Base-by-base conservation (phyloP, 1,140 invertebrate species). In the Megalopta genalis region DNA sequence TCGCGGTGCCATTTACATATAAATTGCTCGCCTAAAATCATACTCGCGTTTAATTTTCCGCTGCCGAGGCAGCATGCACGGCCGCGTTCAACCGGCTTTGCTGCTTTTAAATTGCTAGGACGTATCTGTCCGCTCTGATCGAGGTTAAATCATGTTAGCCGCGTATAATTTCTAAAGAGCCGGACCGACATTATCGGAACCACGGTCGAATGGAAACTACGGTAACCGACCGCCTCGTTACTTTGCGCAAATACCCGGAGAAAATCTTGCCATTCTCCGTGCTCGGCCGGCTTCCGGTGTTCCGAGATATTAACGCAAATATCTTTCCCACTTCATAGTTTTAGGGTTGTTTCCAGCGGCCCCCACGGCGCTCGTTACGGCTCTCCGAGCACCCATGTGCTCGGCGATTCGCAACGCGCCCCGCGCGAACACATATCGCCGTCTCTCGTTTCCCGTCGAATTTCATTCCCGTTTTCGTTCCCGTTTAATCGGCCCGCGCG, bases 1-100 rank as follows among this genome's bases (percentile, higher is more conserved):
- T 69, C 71, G 75, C 62, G 25, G 84, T 82, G 82, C 78, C 87
- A 90, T 89, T 89, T 88, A 88, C 89, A 90, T 90, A 90, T 90
- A 90, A 90, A 90, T 90, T 90, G 89, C 83, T 79, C 82, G 67
- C 82, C 87, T 88, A 89, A 90, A 89, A 89, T 90, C 88, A 87
- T 87, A 86, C 85, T 88, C 85, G 84, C 85, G 89, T 90, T 90
- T 90, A 89, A 90, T 90, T 90, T 89, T 87, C 81, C 77, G 84
- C 80, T 77, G 81, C 70, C 65, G 69, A 64, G 72, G 71, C 57
- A 70, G 32, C 49, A 46, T 68, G 57, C 39, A 32, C 69, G 37
- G 46, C 6, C 49, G n/a, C 78, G 32, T 76, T 32, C 63, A 18
- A 42, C 65, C 42, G 46, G 42, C 64, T 67, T 80, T 52, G 71